These are phyloP conservation scores for Synanthedon andrenaeformis DNA, from an alignment of 2,888 invertebrate genomes.

Conservation along the genomic window DNA sequence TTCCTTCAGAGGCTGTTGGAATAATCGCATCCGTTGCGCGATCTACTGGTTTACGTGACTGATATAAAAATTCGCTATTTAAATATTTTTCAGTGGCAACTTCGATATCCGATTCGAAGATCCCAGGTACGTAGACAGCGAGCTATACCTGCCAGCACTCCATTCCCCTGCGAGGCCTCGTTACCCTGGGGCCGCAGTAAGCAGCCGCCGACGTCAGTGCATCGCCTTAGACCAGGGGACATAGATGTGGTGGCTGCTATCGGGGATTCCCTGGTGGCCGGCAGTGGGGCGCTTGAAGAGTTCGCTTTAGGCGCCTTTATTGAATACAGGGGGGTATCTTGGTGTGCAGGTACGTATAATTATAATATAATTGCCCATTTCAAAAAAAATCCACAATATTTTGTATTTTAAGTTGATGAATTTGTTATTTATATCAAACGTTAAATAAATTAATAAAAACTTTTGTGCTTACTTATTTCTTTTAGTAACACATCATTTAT, in stretches of 20 bases:
- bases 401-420: no score
- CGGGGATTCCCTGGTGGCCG: constrained; percentile 80
- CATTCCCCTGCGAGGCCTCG: constrained; percentile 71
- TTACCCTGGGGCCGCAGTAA: constrained; percentile 44
- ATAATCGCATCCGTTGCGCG: no score
- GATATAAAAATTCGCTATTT: not conserved
- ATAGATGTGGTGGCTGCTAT: constrained; percentile 79
- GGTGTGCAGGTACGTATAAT: constrained; percentile 72
- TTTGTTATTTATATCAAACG: not conserved
- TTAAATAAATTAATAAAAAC: not conserved
- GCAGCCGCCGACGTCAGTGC: constrained; percentile 73
- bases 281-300: constrained; percentile 79
- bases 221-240: constrained; percentile 74
- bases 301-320: constrained; percentile 79
- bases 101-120: constrained; percentile 58
- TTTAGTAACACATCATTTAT: no score
- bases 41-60: no score
- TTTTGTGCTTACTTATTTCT: no score
- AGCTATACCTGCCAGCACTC: constrained; percentile 54
- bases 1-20: no score
- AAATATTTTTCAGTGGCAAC: constrained; percentile 33
- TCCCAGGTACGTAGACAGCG: constrained; percentile 64
- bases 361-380: constrained; percentile 3
- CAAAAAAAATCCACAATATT: not conserved
- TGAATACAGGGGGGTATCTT: constrained; percentile 80